A percentile compares a stretch with the other conserved stretches of the same genome.
These are phyloP conservation scores for Ooceraea biroi DNA, from an alignment of 1,140 invertebrate genomes.

Conservation along the genomic window DNA sequence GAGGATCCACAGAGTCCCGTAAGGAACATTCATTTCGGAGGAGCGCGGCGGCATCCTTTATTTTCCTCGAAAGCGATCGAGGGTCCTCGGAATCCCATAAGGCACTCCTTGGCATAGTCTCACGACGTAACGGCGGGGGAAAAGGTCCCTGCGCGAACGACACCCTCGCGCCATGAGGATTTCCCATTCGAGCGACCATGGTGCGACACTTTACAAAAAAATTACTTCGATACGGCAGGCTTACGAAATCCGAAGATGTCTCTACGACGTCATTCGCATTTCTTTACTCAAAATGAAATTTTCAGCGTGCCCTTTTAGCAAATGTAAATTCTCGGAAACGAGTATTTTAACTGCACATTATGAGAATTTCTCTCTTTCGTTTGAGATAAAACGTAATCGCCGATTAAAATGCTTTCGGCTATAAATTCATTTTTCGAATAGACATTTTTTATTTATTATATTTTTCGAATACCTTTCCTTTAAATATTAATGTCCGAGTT, in stretches of 20 bases:
- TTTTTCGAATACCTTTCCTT: too few relatives aligned
- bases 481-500: neutral
- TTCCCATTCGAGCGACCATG: neutral
- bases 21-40: slow-evolving; percentile 40
- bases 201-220: neutral
- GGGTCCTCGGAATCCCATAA: slow-evolving; percentile 17
- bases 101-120: slow-evolving; percentile 12
- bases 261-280: neutral
- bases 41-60: neutral
- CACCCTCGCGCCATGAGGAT: neutral
- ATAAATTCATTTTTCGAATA: too few relatives aligned
- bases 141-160: neutral
- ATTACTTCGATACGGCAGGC: neutral
- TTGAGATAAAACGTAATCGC: too few relatives aligned
- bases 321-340: too few relatives aligned
- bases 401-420: too few relatives aligned
- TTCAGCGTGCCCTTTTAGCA: too few relatives aligned
- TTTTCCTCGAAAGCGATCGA: slow-evolving; percentile 22
- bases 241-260: neutral
- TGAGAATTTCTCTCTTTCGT: too few relatives aligned
- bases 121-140: neutral
- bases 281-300: too few relatives aligned
- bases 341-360: too few relatives aligned
- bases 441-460: too few relatives aligned
- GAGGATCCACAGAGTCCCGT: neutral